Conservation (phyloP, 2,113 vertebrate species). For the Alces alces region DNA sequence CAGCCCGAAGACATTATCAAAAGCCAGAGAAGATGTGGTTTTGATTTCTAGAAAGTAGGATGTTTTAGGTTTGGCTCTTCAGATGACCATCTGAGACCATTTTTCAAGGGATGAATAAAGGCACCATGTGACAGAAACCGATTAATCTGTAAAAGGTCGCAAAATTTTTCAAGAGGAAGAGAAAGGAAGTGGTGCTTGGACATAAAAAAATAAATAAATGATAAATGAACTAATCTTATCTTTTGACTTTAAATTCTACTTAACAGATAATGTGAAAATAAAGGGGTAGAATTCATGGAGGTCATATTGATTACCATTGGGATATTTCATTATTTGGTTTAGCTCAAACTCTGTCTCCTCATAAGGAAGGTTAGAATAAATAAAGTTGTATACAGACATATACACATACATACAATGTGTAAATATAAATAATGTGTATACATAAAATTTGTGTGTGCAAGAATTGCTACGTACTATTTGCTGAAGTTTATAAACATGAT, state of each 20-base stretch:
- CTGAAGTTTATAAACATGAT: background rate
- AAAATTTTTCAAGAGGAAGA: background rate
- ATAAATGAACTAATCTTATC: slow-evolving; percentile 24
- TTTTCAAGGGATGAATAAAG: slow-evolving; percentile 13
- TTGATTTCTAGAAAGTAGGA: slow-evolving; percentile 68
- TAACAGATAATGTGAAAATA: slow-evolving; percentile 33
- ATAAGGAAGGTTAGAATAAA: background rate
- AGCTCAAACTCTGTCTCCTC: background rate
- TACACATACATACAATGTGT: background rate
- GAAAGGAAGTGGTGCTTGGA: background rate
- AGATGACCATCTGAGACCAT: slow-evolving; percentile 64
- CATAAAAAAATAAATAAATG: background rate
- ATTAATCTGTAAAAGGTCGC: slow-evolving; percentile 14
- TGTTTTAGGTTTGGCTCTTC: slow-evolving; percentile 51
- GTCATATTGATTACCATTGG: background rate
- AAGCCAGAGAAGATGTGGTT: slow-evolving; percentile 47
- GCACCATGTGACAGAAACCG: slow-evolving; percentile 28
- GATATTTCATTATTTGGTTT: slow-evolving; percentile 36
- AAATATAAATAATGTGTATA: background rate
- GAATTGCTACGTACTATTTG: slow-evolving; percentile 14
- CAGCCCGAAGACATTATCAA: background rate
- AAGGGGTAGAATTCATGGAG: slow-evolving; percentile 12
- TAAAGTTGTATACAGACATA: background rate
- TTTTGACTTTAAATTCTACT: slow-evolving; percentile 50
- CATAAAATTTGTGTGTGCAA: background rate